Percentiles rank a stretch among this genome's conserved stretches.
These are phyloP conservation scores for Heterocephalus glaber DNA, from an alignment of 2,113 vertebrate genomes.

Conservation along the genomic window DNA sequence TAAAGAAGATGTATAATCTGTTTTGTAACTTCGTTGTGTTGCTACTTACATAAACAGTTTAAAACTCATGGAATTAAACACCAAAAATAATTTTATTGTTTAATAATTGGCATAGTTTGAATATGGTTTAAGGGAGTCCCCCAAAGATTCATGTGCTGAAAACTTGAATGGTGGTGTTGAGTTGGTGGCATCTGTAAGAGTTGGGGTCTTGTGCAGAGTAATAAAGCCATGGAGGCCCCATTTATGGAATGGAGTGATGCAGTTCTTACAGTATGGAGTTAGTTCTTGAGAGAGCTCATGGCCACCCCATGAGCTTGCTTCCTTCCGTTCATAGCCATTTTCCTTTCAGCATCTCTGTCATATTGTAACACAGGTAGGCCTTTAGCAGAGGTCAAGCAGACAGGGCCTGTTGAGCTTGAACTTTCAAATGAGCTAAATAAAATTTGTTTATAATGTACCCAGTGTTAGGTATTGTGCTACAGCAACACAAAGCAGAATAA, in stretches of 20 bases:
- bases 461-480: not conserved
- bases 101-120: not conserved
- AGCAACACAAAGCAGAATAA: not conserved
- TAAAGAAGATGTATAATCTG: not conserved
- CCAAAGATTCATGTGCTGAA: not conserved
- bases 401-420: not conserved
- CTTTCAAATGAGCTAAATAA: not conserved
- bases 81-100: not conserved
- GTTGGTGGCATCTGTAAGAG: accelerated
- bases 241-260: not conserved
- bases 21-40: not conserved
- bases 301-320: too few species aligned
- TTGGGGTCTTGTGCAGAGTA: too few species aligned
- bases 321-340: not conserved
- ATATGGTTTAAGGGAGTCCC: not conserved
- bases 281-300: not conserved
- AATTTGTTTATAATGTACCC: not conserved
- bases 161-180: not conserved
- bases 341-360: not conserved
- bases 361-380: not conserved
- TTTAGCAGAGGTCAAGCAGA: not conserved
- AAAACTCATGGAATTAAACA: not conserved
- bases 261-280: not conserved
- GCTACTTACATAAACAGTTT: not conserved
- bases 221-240: too few species aligned